These are phyloP conservation scores for Myocastor coypus DNA, from an alignment of 2,113 vertebrate genomes.

Conservation along the genomic window DNA sequence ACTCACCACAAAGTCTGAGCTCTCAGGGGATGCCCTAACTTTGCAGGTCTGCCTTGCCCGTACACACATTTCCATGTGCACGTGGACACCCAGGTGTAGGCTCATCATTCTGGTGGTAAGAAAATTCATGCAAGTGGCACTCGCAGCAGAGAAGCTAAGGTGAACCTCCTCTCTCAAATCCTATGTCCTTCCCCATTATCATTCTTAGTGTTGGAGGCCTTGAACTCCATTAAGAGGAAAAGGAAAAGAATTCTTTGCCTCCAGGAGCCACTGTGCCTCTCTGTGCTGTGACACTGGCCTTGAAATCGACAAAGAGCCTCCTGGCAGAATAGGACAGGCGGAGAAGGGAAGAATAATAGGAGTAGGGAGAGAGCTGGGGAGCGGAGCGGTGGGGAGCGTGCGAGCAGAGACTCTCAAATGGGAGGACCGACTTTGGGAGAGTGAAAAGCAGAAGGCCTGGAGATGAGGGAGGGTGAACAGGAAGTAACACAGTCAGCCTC, in stretches of 20 bases:
- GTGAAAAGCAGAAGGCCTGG: not conserved
- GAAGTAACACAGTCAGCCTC: not conserved
- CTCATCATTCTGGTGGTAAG: not conserved
- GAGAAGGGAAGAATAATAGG: not conserved
- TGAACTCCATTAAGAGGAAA: not conserved
- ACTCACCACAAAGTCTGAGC: not conserved
- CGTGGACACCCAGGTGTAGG: not conserved
- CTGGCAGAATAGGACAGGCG: not conserved
- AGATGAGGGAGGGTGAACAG: not conserved
- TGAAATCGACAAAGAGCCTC: not conserved
- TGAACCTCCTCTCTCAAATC: not conserved
- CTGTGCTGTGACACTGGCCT: not conserved
- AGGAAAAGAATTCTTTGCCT: not conserved
- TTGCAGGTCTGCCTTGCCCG: not conserved
- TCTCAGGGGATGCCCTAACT: not conserved
- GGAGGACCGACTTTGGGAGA: not conserved
- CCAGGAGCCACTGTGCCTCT: not conserved
- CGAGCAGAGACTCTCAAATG: not conserved
- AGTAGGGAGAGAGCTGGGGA: not conserved
- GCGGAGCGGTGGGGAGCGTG: not conserved
- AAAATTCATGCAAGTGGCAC: slow-evolving; percentile 34
- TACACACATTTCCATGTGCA: not conserved
- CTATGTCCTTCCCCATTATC: slow-evolving; percentile 35
- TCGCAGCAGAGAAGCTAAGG: slow-evolving; percentile 22
- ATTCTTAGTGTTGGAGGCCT: not conserved